Conservation (phyloP, 2,888 invertebrate species). For the Drosophila anomalata region DNA sequence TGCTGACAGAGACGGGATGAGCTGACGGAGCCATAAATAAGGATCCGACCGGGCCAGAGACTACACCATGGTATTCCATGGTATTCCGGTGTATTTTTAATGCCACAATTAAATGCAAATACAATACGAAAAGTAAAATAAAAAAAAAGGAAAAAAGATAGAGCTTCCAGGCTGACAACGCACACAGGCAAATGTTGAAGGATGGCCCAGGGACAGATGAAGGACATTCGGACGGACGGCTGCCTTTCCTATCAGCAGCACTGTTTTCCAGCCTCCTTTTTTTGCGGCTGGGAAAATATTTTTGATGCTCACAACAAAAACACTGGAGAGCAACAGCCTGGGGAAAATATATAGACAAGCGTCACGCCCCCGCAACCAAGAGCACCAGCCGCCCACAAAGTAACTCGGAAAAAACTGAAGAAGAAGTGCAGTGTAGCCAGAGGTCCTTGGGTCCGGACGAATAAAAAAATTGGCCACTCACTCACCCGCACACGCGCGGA, state of each 20-base stretch:
- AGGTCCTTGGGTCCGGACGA: slow-evolving; percentile 40
- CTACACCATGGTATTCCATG: background rate
- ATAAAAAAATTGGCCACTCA: slow-evolving; percentile 48
- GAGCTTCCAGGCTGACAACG: slow-evolving; percentile 31
- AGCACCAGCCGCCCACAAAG: slow-evolving; percentile 33
- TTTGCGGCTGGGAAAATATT: slow-evolving; percentile 60
- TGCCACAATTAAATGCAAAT: slow-evolving; percentile 78
- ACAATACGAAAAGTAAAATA: slow-evolving; percentile 52
- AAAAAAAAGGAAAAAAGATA: slow-evolving; percentile 14
- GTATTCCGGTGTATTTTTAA: slow-evolving; percentile 67
- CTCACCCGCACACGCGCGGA: slow-evolving; percentile 2
- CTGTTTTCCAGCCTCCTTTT: slow-evolving; percentile 32
- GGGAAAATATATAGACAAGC: slow-evolving; percentile 63
- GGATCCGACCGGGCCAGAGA: slow-evolving; percentile 16
- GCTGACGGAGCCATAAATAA: slow-evolving; percentile 43
- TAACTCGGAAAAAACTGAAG: slow-evolving; percentile 18
- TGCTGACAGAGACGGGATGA: slow-evolving; percentile 18
- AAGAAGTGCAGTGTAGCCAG: slow-evolving; percentile 21
- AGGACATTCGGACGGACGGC: slow-evolving; percentile 35
- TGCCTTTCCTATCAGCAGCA: slow-evolving; percentile 45
- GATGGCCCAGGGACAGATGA: slow-evolving; percentile 50
- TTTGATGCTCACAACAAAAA: slow-evolving; percentile 56
- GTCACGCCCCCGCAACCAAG: slow-evolving; percentile 57
- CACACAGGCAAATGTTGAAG: slow-evolving; percentile 56
- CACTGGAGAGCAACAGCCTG: slow-evolving; percentile 55